These are phyloP conservation scores for Scaptomyza montana DNA, from an alignment of 1,140 invertebrate species.

Conservation along the genomic window DNA sequence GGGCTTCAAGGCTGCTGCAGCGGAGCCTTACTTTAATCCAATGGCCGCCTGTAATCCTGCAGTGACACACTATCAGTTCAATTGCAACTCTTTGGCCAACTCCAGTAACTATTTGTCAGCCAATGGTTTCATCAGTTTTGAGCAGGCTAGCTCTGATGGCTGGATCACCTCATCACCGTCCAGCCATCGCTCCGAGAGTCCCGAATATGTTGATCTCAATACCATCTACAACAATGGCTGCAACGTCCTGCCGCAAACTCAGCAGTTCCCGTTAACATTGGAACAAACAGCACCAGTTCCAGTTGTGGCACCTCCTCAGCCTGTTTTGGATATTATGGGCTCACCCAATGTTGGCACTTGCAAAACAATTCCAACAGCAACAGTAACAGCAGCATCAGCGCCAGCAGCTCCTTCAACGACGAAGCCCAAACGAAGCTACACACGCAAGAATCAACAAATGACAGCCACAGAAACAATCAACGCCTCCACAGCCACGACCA, in stretches of 20 bases:
- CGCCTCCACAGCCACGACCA: slow-evolving; percentile 5
- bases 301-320: slow-evolving; percentile 3
- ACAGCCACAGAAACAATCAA: slow-evolving; percentile 14
- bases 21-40: slow-evolving; percentile 76
- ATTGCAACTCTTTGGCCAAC: slow-evolving; percentile 66
- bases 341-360: slow-evolving; percentile 75
- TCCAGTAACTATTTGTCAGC: slow-evolving; percentile 68
- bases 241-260: slow-evolving; percentile 28
- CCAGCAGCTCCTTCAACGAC: slow-evolving; percentile 22
- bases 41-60: slow-evolving; percentile 79
- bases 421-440: slow-evolving; percentile 72
- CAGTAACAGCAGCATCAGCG: slow-evolving; percentile 19
- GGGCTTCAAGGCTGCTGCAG: slow-evolving; percentile 62
- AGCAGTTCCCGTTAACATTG: slow-evolving; percentile 45
- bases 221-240: slow-evolving; percentile 69
- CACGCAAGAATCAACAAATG: slow-evolving; percentile 60
- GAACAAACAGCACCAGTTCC: slow-evolving; percentile 29
- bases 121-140: slow-evolving; percentile 78
- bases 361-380: slow-evolving; percentile 53
- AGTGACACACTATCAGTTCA: slow-evolving; percentile 69
- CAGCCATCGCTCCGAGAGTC: slow-evolving; percentile 86
- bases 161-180: slow-evolving; percentile 87
- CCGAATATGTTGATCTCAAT: slow-evolving; percentile 83
- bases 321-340: slow-evolving; percentile 56
- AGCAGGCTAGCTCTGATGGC: slow-evolving; percentile 84